A percentile compares a stretch with the other conserved stretches of the same genome.
These are phyloP conservation scores for Pedicia rivosa DNA, from an alignment of 2,888 invertebrate genomes.

Conservation along the genomic window DNA sequence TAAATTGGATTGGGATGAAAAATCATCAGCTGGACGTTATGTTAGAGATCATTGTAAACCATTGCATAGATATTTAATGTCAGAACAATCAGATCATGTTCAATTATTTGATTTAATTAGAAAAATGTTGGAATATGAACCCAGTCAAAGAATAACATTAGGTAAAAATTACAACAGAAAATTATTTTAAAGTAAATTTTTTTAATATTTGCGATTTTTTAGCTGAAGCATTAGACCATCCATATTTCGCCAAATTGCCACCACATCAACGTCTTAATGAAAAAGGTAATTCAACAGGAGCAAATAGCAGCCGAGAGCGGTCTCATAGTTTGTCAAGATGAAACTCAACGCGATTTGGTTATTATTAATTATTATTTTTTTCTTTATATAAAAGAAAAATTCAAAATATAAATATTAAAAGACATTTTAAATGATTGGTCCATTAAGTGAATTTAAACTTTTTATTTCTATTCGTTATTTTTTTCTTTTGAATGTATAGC, in stretches of 20 bases:
- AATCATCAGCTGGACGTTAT: conserved; percentile 91
- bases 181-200: conserved; percentile 1
- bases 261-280: conserved; percentile 57
- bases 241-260: conserved; percentile 81
- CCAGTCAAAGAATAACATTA: conserved; percentile 73
- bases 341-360: conserved; percentile 33
- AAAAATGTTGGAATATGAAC: conserved; percentile 96
- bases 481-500: too few species aligned
- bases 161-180: conserved; percentile 27
- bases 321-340: conserved; percentile 37
- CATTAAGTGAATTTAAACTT: too few species aligned
- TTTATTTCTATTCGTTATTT: too few species aligned
- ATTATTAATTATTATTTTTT: conserved; percentile 32
- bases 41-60: conserved; percentile 98
- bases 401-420: background rate
- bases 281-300: conserved; percentile 21
- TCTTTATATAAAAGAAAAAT: conserved; percentile 1
- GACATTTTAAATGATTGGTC: too few species aligned
- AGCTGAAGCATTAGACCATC: conserved; percentile 76
- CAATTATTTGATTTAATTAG: conserved; percentile 89
- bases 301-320: conserved; percentile 40
- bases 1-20: conserved; percentile 95
- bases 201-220: conserved; percentile 3
- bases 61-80: conserved; percentile 78
- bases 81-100: conserved; percentile 78